Evolutionary conservation across 2,888 invertebrate species (phyloP).

Genomic region (Sceliomorpha sp.): DNA sequence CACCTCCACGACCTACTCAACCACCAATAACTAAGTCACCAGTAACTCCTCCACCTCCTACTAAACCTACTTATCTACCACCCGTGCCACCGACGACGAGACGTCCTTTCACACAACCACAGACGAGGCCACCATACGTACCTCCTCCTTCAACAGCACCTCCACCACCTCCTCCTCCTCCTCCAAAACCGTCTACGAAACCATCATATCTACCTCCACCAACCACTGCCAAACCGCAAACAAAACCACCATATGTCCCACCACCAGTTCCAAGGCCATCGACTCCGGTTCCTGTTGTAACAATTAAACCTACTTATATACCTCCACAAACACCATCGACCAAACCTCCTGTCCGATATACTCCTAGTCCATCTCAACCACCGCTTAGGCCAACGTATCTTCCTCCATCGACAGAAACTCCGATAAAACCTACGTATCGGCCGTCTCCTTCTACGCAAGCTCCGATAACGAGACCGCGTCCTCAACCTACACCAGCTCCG

Average conservation of each 20-base stretch:
- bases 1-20: conserved; percentile 22
- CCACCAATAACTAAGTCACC: conserved; percentile 11
- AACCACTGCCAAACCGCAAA: conserved; percentile 9
- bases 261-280: conserved; percentile 41
- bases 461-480: conserved; percentile 3
- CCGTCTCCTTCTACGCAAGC: conserved; percentile 5
- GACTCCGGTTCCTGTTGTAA: too few relatives aligned
- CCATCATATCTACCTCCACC: conserved; percentile 24
- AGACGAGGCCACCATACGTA: conserved; percentile 39
- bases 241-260: conserved; percentile 36
- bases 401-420: conserved; percentile 15
- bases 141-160: conserved; percentile 29
- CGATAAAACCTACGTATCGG: conserved; percentile 9
- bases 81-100: conserved; percentile 52
- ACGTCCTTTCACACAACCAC: conserved; percentile 23
- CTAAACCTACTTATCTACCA: too few relatives aligned
- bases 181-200: conserved; percentile 25
- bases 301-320: not conserved
- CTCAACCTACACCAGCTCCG: conserved; percentile 1
- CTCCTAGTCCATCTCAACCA: conserved; percentile 9
- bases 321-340: conserved; percentile 40
- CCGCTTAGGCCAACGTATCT: conserved; percentile 7
- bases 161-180: conserved; percentile 24
- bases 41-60: conserved; percentile 21
- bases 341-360: conserved; percentile 30